These are phyloP conservation scores for Campylomormyrus numenius DNA, from an alignment of 2,113 vertebrate species.

Conservation along the genomic window DNA sequence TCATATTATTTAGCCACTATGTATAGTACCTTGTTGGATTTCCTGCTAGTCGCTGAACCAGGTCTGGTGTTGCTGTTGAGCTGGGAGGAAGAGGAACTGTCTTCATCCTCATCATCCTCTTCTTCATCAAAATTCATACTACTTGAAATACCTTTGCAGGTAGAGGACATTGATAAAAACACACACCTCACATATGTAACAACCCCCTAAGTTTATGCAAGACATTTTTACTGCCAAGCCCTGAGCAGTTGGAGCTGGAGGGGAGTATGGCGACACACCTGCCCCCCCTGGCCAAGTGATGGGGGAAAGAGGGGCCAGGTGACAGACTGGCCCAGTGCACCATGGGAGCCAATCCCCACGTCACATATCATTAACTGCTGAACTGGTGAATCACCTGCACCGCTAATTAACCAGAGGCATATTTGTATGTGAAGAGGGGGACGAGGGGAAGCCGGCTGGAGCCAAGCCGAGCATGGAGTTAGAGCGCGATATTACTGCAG, in stretches of 20 bases:
- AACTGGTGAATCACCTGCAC: not conserved
- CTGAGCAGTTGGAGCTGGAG: not conserved
- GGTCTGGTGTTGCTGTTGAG: slow-evolving; percentile 91
- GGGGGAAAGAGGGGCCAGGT: not conserved
- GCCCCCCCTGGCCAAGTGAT: not conserved
- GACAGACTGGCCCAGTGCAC: not conserved
- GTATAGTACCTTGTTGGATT: slow-evolving; percentile 75
- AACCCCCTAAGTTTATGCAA: not conserved
- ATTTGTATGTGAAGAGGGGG: not conserved
- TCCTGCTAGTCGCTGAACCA: slow-evolving; percentile 92
- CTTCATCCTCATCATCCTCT: slow-evolving; percentile 90
- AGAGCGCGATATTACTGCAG: not conserved
- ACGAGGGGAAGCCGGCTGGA: not conserved
- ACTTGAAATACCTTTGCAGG: slow-evolving; percentile 80
- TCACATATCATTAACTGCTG: not conserved
- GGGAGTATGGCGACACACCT: not conserved
- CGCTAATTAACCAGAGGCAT: not conserved
- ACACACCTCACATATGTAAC: not conserved
- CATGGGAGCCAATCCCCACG: not conserved
- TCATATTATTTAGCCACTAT: not conserved
- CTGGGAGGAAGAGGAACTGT: slow-evolving; percentile 94
- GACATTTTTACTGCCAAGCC: not conserved
- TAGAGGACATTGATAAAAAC: not conserved
- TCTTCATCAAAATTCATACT: slow-evolving; percentile 98
- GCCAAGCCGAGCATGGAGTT: not conserved